Percentiles rank a stretch among this genome's conserved stretches.
Conservation (phyloP, 2,113 vertebrate species). For the Clarias macrocephalus region DNA sequence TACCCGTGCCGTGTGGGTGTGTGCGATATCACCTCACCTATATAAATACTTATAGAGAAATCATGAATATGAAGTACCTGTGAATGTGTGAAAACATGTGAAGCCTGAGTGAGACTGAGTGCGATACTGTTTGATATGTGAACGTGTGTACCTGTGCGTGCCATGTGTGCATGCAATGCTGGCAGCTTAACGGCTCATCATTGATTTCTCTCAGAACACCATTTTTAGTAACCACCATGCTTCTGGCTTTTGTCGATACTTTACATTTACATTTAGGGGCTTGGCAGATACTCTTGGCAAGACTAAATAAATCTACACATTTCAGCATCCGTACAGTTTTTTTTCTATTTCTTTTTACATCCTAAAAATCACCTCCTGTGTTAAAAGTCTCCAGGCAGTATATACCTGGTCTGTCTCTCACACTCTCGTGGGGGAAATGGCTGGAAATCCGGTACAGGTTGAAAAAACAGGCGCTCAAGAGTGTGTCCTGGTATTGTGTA, state of each 20-base stretch:
- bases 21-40: neutral
- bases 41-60: neutral
- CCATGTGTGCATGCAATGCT: neutral
- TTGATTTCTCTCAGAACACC: slow-evolving; percentile 4
- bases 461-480: slow-evolving; percentile 38
- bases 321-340: neutral
- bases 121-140: neutral
- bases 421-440: slow-evolving; percentile 28
- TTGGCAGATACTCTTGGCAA: neutral
- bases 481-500: slow-evolving; percentile 49
- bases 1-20: neutral
- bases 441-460: slow-evolving; percentile 53
- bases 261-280: no score
- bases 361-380: neutral
- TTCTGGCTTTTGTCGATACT: neutral
- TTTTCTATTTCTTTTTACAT: neutral
- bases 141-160: neutral
- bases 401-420: neutral
- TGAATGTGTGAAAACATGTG: slow-evolving; percentile 10
- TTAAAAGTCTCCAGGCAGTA: neutral
- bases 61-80: neutral
- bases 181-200: neutral
- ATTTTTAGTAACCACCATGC: neutral
- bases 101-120: neutral
- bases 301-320: neutral